phyloP scores from a whole-genome alignment of 2,113 vertebrate genomes.

The Oreocharis arfaki region DNA sequence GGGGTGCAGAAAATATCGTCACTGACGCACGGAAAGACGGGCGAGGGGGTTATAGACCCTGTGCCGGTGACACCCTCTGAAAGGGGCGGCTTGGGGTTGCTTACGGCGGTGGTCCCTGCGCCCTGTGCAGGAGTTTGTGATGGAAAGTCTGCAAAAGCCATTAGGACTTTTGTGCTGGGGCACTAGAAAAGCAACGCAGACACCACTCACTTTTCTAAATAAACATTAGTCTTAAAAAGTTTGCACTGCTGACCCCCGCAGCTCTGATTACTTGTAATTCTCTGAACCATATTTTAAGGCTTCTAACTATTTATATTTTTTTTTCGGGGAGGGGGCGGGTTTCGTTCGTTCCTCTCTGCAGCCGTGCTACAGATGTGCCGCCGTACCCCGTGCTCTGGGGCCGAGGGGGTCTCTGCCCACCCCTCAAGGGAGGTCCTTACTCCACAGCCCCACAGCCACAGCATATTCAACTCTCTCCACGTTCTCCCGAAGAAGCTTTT shows the following conservation, averaged over 20 bases:
- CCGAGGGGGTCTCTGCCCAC: neutral
- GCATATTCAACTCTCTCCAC: neutral
- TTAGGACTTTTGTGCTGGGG: conserved; percentile 82
- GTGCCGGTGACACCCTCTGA: neutral
- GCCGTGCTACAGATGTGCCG: neutral
- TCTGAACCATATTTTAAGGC: conserved; percentile 67
- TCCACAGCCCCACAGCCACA: neutral
- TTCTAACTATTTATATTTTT: neutral
- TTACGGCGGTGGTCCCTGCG: conserved; percentile 37
- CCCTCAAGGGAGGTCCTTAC: neutral
- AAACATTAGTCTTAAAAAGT: conserved; percentile 99
- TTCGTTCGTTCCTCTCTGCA: neutral
- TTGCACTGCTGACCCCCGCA: conserved; percentile 89
- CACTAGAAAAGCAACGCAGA: conserved; percentile 83
- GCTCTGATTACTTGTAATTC: conserved; percentile 86
- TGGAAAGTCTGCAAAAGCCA: conserved; percentile 85
- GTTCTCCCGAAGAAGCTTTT: neutral
- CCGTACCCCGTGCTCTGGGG: neutral
- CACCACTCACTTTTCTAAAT: conserved; percentile 96
- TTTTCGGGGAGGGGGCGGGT: neutral
- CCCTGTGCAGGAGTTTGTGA: conserved; percentile 28
- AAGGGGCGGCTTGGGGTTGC: neutral
- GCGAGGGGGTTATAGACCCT: neutral
- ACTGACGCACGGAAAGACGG: neutral
- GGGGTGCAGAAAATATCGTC: neutral